phyloP scores from a whole-genome alignment of 2,888 invertebrate species.

The Zele albiditarsus region DNA sequence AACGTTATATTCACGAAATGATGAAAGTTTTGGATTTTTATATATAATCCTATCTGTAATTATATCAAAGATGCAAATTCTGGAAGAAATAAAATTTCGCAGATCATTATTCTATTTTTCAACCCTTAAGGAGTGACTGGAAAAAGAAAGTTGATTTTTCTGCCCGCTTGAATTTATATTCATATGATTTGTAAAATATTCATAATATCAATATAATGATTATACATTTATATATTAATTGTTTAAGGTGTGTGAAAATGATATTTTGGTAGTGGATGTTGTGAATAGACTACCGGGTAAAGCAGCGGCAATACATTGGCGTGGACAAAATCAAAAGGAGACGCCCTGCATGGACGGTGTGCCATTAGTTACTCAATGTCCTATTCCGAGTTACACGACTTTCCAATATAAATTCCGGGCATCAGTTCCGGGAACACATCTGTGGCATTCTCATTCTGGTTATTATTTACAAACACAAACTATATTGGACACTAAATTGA shows the following conservation, averaged over 20 bases:
- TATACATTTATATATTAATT: neutral
- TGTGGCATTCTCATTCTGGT: conserved; percentile 80
- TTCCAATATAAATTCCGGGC: conserved; percentile 84
- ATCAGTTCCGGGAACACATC: conserved; percentile 80
- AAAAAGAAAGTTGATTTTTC: no score
- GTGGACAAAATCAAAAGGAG: conserved; percentile 78
- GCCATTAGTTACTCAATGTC: conserved; percentile 85
- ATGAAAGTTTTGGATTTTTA: no score
- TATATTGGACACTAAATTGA: neutral
- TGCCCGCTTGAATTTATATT: no score
- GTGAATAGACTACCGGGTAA: conserved; percentile 81
- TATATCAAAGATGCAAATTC: no score
- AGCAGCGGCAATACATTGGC: conserved; percentile 84
- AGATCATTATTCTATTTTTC: no score
- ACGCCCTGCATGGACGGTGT: conserved; percentile 86
- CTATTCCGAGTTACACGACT: conserved; percentile 79
- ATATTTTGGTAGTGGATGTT: conserved; percentile 83
- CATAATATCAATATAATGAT: neutral
- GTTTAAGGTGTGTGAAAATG: conserved; percentile 81
- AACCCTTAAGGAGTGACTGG: no score
- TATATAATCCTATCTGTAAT: no score
- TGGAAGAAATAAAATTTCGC: no score
- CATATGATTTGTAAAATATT: neutral
- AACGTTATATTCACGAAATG: no score
- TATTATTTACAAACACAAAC: conserved; percentile 19